phyloP scores from a whole-genome alignment of 2,888 invertebrate species.

The Perithous albicinctus region DNA sequence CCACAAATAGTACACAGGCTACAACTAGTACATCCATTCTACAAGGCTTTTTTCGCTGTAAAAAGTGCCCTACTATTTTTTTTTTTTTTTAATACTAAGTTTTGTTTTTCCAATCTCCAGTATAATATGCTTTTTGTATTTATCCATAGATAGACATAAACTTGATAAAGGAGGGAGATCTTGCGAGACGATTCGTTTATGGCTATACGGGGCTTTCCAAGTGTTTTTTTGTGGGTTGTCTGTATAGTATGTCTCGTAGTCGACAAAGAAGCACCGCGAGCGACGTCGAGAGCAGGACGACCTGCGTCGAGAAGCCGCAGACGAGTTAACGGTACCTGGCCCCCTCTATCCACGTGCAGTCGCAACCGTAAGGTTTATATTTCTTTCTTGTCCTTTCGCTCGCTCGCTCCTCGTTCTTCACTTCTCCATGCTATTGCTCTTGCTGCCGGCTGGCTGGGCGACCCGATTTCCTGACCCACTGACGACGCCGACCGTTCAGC shows the following conservation, averaged over 20 bases:
- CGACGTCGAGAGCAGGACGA: constrained; percentile 28
- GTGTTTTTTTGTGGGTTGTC: constrained; percentile 17
- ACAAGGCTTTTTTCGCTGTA: neutral
- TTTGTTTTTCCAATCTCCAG: too few relatives aligned
- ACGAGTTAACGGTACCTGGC: constrained; percentile 65
- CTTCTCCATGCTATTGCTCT: constrained; percentile 40
- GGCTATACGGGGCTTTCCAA: constrained; percentile 22
- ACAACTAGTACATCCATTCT: too few relatives aligned
- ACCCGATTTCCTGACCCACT: constrained; percentile 74
- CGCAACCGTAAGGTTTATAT: constrained; percentile 13
- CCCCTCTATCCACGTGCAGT: constrained; percentile 28
- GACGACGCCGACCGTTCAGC: constrained; percentile 48
- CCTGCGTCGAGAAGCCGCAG: constrained; percentile 60
- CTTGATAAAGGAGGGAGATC: neutral
- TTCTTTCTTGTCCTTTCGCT: constrained; percentile 37
- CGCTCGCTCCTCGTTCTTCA: constrained; percentile 16
- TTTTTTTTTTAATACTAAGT: too few relatives aligned
- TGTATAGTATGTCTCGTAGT: constrained; percentile 21
- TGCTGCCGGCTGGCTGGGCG: constrained; percentile 51
- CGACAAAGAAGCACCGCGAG: constrained; percentile 49
- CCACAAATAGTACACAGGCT: too few relatives aligned
- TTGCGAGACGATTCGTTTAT: constrained; percentile 24
- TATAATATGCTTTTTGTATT: too few relatives aligned
- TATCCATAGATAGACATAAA: too few relatives aligned
- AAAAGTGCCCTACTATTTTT: neutral